Evolutionary conservation across 2,888 invertebrate species (phyloP).

Genomic region (Odontocerum albicorne): DNA sequence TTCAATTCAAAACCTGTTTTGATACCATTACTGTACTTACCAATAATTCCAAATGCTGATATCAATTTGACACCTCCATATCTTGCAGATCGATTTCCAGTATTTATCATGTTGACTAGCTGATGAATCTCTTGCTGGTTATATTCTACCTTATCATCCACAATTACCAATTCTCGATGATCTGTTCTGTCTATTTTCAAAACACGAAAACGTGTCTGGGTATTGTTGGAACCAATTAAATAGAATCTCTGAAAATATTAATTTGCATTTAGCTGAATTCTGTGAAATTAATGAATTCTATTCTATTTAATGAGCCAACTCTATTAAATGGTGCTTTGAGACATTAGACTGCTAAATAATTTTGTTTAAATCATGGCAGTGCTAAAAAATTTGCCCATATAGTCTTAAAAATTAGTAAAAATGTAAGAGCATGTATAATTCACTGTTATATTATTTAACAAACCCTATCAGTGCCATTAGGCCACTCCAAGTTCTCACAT

Average conservation of each 20-base stretch:
- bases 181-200: conserved; percentile 93
- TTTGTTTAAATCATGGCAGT: not conserved
- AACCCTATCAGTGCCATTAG: no score
- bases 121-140: conserved; percentile 84
- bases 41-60: conserved; percentile 94
- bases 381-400: not conserved
- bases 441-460: no score
- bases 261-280: no score
- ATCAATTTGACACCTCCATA: conserved; percentile 71
- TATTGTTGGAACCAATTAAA: conserved; percentile 94
- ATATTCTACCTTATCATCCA: conserved; percentile 91
- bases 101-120: conserved; percentile 70
- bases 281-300: no score
- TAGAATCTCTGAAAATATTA: conserved; percentile 75
- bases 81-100: conserved; percentile 58
- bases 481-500: no score
- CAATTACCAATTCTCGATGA: conserved; percentile 73
- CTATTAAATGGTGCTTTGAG: no score
- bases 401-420: no score
- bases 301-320: no score
- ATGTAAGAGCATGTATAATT: not conserved
- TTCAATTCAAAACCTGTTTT: no score
- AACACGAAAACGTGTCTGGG: conserved; percentile 86
- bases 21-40: no score
- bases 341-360: not conserved